Evolutionary conservation across 2,888 invertebrate species (phyloP).

Genomic region (Andrena haemorrhoa): DNA sequence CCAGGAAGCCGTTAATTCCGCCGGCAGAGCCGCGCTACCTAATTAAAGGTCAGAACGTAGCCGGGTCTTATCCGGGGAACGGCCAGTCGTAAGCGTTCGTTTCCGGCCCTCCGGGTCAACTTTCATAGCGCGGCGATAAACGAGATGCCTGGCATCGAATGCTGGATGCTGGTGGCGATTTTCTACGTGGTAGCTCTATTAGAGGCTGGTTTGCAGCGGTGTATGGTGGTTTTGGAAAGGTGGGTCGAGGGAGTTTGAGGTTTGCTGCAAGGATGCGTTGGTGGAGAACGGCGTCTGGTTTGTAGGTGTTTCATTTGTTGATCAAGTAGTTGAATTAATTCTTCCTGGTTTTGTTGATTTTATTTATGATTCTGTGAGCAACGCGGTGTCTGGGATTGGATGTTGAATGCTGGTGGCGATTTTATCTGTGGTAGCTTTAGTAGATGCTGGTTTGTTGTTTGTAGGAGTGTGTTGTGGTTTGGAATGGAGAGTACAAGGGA

Average conservation of each 20-base stretch:
- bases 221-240: background rate
- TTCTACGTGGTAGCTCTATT: background rate
- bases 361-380: constrained; percentile 68
- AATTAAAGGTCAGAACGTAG: constrained; percentile 82
- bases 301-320: background rate
- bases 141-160: constrained; percentile 55
- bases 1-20: constrained; percentile 83
- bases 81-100: constrained; percentile 75
- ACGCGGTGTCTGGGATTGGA: constrained; percentile 53
- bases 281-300: no score
- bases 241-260: no score
- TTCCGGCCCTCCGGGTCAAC: constrained; percentile 77
- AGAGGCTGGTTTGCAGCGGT: background rate
- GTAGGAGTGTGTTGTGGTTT: background rate
- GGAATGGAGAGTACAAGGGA: background rate
- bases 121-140: constrained; percentile 71
- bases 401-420: constrained; percentile 22
- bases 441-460: background rate
- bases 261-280: no score
- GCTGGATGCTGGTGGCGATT: constrained; percentile 12
- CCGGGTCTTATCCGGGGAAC: constrained; percentile 71
- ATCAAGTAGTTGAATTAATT: background rate
- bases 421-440: background rate
- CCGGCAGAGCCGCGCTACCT: constrained; percentile 79
- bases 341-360: background rate